Conservation (phyloP, 2,113 vertebrate genomes). For the zebrafish (Danio rerio) region GRCz12tu NC_133186.1:28113001-28113500, state of each 20-base stretch:
- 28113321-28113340: neutral
- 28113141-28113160: neutral
- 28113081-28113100: neutral
- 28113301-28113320: neutral
- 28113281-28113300: neutral
- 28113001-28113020: neutral
- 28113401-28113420: neutral
- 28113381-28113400: neutral
- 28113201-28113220: neutral
- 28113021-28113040: neutral
- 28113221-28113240: neutral
- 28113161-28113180: neutral
- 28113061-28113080: too few species aligned
- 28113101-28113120: too few species aligned
- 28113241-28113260: neutral
- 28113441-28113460: neutral
- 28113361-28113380: neutral
- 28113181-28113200: neutral
- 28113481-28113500: conserved; percentile 23
- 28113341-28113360: neutral
- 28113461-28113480: conserved; percentile 2
- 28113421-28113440: neutral
- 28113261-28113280: neutral
- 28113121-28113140: neutral
- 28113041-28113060: too few species aligned